A percentile compares a stretch with the other conserved stretches of the same genome.
These are phyloP conservation scores for Tenualosa ilisha DNA, from an alignment of 2,797 vertebrate genomes.

Conservation along the genomic window DNA sequence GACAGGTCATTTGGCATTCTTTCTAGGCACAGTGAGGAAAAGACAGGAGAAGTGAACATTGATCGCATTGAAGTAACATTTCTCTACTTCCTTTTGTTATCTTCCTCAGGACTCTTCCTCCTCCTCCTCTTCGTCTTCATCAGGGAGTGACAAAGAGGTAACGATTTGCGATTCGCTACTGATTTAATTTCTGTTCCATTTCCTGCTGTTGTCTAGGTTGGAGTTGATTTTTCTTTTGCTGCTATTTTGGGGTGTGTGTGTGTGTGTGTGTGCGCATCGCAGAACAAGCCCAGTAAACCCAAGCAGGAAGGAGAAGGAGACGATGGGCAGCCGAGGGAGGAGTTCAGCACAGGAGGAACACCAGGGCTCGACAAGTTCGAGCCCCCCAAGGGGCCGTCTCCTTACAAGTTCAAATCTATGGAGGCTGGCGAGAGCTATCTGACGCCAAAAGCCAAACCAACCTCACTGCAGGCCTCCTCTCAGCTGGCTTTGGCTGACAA, in stretches of 20 bases:
- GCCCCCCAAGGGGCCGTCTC: neutral
- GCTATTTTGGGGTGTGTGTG: neutral
- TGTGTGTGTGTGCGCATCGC: neutral
- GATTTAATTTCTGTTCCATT: neutral
- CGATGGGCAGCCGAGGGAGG: neutral
- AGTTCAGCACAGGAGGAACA: neutral
- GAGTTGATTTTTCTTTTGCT: neutral
- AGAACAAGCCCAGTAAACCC: neutral
- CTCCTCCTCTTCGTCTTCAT: conserved; percentile 13
- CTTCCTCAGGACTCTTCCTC: neutral
- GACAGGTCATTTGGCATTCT: neutral
- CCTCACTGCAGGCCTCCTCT: neutral
- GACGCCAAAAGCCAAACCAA: neutral
- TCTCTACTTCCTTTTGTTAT: neutral
- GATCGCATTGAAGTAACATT: neutral
- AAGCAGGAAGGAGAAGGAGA: neutral
- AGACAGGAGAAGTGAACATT: neutral
- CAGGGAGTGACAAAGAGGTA: conserved; percentile 20
- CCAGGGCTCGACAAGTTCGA: neutral
- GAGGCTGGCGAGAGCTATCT: neutral
- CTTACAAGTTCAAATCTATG: neutral
- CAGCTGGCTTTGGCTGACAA: neutral
- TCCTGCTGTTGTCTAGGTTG: neutral
- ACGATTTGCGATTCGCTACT: conserved; percentile 1
- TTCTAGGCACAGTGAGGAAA: neutral